Evolutionary conservation across 2,797 vertebrate species (phyloP).

Genomic region (Semaprochilodus insignis): DNA sequence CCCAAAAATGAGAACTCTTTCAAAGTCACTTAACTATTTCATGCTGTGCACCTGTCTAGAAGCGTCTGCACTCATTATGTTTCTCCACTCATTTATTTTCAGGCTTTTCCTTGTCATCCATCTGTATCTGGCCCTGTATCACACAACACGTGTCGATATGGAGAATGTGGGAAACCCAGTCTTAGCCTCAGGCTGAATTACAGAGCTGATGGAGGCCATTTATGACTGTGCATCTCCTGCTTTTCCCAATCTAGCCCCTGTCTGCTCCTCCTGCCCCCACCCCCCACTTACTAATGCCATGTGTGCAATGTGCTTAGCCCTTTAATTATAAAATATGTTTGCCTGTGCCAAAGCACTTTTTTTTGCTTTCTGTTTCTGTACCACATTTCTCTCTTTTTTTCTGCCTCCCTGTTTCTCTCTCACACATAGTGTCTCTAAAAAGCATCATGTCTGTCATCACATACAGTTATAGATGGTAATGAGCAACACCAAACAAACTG

Average conservation of each 20-base stretch:
- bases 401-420: constrained; percentile 12
- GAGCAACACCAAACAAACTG: constrained; percentile 27
- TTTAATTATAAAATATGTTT: constrained; percentile 11
- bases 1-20: too few species aligned
- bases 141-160: not conserved
- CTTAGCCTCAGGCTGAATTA: constrained; percentile 12
- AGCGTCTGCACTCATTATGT: not conserved
- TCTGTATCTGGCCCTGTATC: not conserved
- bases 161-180: constrained; percentile 11
- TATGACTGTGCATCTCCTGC: not conserved
- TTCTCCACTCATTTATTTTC: not conserved
- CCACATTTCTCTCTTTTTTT: constrained; percentile 18
- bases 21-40: too few species aligned
- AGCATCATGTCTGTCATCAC: not conserved
- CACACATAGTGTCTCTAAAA: not conserved
- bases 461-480: not conserved
- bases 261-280: not conserved
- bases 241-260: not conserved
- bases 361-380: constrained; percentile 12
- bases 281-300: constrained; percentile 6
- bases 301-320: not conserved
- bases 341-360: constrained; percentile 2
- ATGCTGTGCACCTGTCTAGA: too few species aligned
- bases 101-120: too few species aligned
- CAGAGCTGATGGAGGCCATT: not conserved